phyloP scores from a whole-genome alignment of 2,797 vertebrate species.

The Enteromius trimaculatus region DNA sequence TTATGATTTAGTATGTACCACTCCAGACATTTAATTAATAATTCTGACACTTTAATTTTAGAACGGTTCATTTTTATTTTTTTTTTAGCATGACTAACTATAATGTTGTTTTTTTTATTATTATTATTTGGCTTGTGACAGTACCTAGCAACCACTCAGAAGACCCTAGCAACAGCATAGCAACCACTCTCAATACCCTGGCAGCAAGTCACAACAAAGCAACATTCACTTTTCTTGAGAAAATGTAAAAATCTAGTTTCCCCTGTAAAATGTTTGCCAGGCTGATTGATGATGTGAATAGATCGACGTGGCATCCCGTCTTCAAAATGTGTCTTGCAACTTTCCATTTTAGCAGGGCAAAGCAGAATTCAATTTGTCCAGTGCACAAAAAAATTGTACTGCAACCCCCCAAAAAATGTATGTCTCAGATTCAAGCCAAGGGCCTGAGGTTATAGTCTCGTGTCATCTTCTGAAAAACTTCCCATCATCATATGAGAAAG shows the following conservation, averaged over 20 bases:
- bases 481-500: constrained; percentile 26
- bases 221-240: not conserved
- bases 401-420: not conserved
- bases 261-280: not conserved
- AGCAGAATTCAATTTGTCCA: constrained; percentile 25
- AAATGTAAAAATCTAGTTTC: not conserved
- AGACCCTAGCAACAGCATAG: not conserved
- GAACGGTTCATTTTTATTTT: too few relatives aligned
- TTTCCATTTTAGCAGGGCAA: constrained; percentile 18
- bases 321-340: not conserved
- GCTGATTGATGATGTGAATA: constrained; percentile 33
- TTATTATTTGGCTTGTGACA: not conserved
- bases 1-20: not conserved
- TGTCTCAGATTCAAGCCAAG: not conserved
- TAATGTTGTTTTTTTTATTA: not conserved
- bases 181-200: not conserved
- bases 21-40: not conserved
- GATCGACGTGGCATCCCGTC: constrained; percentile 1
- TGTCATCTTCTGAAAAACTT: constrained; percentile 25
- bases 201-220: not conserved
- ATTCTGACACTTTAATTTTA: not conserved
- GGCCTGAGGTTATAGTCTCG: not conserved
- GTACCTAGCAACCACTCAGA: not conserved
- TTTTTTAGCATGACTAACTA: not conserved
- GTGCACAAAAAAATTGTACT: not conserved